Conservation (phyloP, 2,797 vertebrate genomes). For the Esox lucius region DNA sequence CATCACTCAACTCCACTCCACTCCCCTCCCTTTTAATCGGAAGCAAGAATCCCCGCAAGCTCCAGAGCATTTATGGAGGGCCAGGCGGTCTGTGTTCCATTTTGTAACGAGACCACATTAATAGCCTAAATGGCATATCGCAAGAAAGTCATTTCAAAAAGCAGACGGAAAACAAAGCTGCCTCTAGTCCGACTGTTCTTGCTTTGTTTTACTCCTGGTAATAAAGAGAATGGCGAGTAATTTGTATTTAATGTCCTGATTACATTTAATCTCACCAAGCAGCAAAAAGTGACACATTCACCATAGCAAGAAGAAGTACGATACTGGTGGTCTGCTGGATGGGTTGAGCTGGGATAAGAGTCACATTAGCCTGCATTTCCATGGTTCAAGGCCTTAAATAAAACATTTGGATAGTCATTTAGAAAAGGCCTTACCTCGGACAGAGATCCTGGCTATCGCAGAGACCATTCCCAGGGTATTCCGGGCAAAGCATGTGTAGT, state of each 20-base stretch:
- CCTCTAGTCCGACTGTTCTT: neutral
- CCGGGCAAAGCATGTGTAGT: conserved; percentile 56
- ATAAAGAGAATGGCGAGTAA: neutral
- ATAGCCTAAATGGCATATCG: neutral
- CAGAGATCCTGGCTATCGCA: conserved; percentile 50
- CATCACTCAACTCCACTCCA: neutral
- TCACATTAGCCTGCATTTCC: neutral
- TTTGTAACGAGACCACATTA: neutral
- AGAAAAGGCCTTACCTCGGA: conserved; percentile 54
- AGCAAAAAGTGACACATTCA: too few species aligned
- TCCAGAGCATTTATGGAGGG: neutral
- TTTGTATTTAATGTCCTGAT: neutral
- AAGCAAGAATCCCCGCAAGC: conserved; percentile 1
- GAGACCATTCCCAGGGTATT: conserved; percentile 46
- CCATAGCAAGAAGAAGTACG: neutral
- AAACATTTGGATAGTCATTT: neutral
- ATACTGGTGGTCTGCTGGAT: too few species aligned
- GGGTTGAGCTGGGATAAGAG: neutral
- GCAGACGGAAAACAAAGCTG: neutral
- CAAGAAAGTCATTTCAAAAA: neutral
- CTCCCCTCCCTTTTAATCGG: neutral
- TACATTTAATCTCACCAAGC: neutral
- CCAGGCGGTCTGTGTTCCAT: neutral
- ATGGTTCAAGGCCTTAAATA: neutral
- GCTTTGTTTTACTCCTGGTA: neutral